These are phyloP conservation scores for Branchipolynoe longqiensis DNA, from an alignment of 2,888 invertebrate species.

Conservation along the genomic window DNA sequence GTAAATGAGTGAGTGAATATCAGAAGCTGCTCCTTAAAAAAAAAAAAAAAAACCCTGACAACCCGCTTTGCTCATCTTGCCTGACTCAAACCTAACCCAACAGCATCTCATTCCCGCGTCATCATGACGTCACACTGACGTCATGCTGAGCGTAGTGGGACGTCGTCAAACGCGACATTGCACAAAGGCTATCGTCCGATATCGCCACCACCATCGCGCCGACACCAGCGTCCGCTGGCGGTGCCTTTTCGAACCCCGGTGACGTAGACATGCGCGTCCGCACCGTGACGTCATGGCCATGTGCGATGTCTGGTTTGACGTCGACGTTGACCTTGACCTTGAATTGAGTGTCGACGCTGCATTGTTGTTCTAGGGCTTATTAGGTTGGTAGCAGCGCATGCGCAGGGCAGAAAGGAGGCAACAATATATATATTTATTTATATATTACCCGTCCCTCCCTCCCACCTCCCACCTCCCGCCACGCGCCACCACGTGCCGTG, in stretches of 20 bases:
- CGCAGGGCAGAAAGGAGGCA: slow-evolving; percentile 57
- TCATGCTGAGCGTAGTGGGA: not conserved
- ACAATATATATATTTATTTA: slow-evolving; percentile 14
- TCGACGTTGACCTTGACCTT: slow-evolving; percentile 3
- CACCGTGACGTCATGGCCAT: no score
- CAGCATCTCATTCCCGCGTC: slow-evolving; percentile 39
- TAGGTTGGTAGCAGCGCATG: slow-evolving; percentile 48
- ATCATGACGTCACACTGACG: slow-evolving; percentile 31
- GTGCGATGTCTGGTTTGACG: slow-evolving; percentile 33
- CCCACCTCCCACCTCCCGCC: not conserved
- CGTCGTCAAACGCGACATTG: slow-evolving; percentile 17
- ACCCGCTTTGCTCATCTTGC: slow-evolving; percentile 33
- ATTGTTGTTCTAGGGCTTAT: slow-evolving; percentile 5
- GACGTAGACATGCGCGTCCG: no score
- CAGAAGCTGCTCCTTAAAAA: not conserved
- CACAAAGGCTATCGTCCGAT: not conserved
- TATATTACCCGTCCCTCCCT: not conserved
- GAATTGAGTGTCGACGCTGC: slow-evolving; percentile 50
- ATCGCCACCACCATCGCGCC: not conserved
- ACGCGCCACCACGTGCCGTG: not conserved
- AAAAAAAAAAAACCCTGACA: no score
- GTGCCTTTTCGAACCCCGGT: not conserved
- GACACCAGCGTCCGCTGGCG: not conserved
- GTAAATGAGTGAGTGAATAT: not conserved
- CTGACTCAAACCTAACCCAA: slow-evolving; percentile 37